Evolutionary conservation across 2,797 vertebrate species (phyloP).

Genomic region (Emys orbicularis): DNA sequence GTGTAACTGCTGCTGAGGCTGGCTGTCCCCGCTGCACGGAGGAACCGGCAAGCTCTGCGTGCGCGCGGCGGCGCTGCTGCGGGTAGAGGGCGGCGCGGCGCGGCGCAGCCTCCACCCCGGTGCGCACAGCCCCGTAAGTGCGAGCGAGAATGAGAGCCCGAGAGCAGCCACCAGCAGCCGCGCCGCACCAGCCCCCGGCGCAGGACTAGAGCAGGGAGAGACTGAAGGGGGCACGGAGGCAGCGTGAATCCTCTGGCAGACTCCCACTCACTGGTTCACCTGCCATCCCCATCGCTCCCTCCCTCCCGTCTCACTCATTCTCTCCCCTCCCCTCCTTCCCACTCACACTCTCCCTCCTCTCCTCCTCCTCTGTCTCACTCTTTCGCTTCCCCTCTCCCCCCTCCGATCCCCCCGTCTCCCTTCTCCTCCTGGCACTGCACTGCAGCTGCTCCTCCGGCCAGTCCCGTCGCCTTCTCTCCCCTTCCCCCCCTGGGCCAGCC

Average conservation of each 20-base stretch:
- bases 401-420: constrained; percentile 64
- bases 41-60: neutral
- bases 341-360: constrained; percentile 55
- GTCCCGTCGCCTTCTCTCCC: constrained; percentile 49
- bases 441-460: constrained; percentile 80
- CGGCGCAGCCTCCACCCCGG: neutral
- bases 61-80: constrained; percentile 34
- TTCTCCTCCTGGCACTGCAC: constrained; percentile 79
- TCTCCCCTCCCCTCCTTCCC: constrained; percentile 51
- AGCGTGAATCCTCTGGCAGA: constrained; percentile 57
- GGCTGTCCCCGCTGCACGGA: neutral
- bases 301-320: constrained; percentile 48
- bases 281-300: constrained; percentile 60
- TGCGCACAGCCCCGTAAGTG: constrained; percentile 34
- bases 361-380: constrained; percentile 66
- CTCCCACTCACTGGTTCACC: constrained; percentile 52
- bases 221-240: constrained; percentile 57
- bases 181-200: constrained; percentile 46
- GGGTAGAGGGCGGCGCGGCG: constrained; percentile 28
- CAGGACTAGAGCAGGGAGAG: constrained; percentile 64
- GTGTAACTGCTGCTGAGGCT: neutral
- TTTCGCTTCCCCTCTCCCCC: constrained; percentile 59
- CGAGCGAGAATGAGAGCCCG: constrained; percentile 74
- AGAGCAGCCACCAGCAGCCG: constrained; percentile 44
- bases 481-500: constrained; percentile 58